Conservation (phyloP, 2,888 invertebrate species). For the Strigamia transsilvanica region DNA sequence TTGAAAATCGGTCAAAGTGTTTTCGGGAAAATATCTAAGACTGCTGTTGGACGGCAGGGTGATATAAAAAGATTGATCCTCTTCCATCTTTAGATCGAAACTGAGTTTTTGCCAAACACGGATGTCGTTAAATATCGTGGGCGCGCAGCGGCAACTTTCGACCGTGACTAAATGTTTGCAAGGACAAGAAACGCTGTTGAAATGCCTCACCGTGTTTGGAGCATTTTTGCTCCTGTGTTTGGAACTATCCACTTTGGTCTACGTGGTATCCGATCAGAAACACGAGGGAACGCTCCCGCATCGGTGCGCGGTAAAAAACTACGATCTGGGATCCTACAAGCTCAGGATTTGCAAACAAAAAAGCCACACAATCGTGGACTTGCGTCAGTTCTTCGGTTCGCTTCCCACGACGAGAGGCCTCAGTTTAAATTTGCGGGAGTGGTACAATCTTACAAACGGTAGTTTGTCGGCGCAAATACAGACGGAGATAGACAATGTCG, state of each 20-base stretch:
- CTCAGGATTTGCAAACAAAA: background rate
- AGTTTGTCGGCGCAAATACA: background rate
- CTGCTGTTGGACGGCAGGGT: slow-evolving; percentile 1
- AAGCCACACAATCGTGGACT: background rate
- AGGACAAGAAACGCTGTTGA: too few relatives aligned
- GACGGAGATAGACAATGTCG: background rate
- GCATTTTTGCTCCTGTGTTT: too few relatives aligned
- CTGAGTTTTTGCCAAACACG: too few relatives aligned
- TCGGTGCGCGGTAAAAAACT: too few relatives aligned
- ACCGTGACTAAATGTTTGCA: too few relatives aligned
- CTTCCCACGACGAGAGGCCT: background rate
- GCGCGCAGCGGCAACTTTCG: too few relatives aligned
- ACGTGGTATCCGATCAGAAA: too few relatives aligned
- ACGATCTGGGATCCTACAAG: background rate
- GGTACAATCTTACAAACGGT: background rate
- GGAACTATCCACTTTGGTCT: too few relatives aligned
- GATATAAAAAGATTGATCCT: slow-evolving; percentile 32
- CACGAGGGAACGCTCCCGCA: too few relatives aligned
- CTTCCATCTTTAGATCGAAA: background rate
- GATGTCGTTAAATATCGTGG: background rate
- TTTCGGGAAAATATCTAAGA: background rate
- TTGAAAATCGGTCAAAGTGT: background rate
- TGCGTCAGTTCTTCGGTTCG: background rate
- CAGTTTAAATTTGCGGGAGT: background rate
- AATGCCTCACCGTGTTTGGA: too few relatives aligned